phyloP scores from a whole-genome alignment of 2,888 invertebrate species.

The Alcis repandata region DNA sequence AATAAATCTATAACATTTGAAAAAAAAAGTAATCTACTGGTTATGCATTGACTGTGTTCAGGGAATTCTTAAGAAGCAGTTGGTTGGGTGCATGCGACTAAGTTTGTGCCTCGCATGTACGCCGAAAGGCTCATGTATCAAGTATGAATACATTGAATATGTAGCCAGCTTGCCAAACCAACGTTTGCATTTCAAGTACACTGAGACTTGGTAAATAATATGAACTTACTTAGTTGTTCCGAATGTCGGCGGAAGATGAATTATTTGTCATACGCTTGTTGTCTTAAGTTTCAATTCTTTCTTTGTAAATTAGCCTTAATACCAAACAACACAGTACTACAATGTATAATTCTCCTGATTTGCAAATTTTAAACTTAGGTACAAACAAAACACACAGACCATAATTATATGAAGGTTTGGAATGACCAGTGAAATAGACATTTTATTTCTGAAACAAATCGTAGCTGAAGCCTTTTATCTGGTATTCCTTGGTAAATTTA shows the following conservation, averaged over 20 bases:
- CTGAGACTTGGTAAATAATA: slow-evolving; percentile 6
- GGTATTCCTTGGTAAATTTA: not conserved
- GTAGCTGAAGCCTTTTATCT: not conserved
- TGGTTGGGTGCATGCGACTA: slow-evolving; percentile 43
- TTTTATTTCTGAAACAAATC: not conserved
- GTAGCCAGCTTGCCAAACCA: slow-evolving; percentile 19
- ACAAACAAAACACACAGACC: not conserved
- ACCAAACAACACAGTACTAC: not conserved
- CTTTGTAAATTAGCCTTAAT: not conserved
- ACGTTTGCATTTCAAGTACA: slow-evolving; percentile 15
- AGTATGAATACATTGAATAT: slow-evolving; percentile 42
- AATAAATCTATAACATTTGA: not conserved
- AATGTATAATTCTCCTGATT: not conserved
- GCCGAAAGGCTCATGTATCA: slow-evolving; percentile 36
- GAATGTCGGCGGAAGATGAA: not conserved
- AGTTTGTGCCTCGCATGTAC: slow-evolving; percentile 48
- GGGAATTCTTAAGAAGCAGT: slow-evolving; percentile 51
- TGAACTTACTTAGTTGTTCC: not conserved
- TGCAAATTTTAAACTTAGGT: not conserved
- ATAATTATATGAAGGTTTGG: not conserved
- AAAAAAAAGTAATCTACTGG: not conserved
- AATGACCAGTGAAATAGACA: no score
- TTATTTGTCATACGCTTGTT: not conserved
- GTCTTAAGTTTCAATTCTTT: not conserved
- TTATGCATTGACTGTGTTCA: slow-evolving; percentile 19